phyloP scores from a whole-genome alignment of 2,797 vertebrate species.

The Periophthalmus magnuspinnatus region DNA sequence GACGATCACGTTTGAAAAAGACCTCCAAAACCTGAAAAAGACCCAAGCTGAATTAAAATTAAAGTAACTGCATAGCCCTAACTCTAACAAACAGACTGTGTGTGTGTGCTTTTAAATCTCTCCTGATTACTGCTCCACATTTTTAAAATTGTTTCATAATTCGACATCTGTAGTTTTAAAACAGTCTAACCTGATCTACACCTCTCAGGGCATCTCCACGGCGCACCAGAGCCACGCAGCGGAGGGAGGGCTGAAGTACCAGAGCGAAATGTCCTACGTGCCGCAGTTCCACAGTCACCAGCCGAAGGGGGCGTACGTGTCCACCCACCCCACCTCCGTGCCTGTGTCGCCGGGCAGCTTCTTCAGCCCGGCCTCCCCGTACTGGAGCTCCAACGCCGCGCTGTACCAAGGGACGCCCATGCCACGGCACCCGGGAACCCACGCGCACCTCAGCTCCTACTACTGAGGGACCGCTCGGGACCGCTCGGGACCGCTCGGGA shows the following conservation, averaged over 20 bases:
- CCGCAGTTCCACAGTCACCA: slow-evolving; percentile 82
- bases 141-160: too few relatives aligned
- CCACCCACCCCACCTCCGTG: slow-evolving; percentile 69
- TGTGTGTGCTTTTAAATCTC: too few relatives aligned
- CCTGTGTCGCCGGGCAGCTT: slow-evolving; percentile 73
- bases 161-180: too few relatives aligned
- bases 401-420: slow-evolving; percentile 77
- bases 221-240: slow-evolving; percentile 80
- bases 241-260: slow-evolving; percentile 77
- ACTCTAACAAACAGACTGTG: too few relatives aligned
- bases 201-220: slow-evolving; percentile 85
- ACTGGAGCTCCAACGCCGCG: slow-evolving; percentile 79
- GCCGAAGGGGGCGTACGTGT: slow-evolving; percentile 84
- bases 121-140: too few relatives aligned
- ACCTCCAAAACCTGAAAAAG: too few relatives aligned
- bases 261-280: slow-evolving; percentile 73
- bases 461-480: slow-evolving; percentile 72
- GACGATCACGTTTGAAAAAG: too few relatives aligned
- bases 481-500: too few relatives aligned
- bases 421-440: slow-evolving; percentile 73
- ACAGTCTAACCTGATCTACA: slow-evolving; percentile 18
- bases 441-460: slow-evolving; percentile 80
- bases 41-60: too few relatives aligned
- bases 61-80: too few relatives aligned
- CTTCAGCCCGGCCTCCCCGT: slow-evolving; percentile 69